phyloP scores from a whole-genome alignment of 1,140 invertebrate species.

The Pentalonia nigronervosa region DNA sequence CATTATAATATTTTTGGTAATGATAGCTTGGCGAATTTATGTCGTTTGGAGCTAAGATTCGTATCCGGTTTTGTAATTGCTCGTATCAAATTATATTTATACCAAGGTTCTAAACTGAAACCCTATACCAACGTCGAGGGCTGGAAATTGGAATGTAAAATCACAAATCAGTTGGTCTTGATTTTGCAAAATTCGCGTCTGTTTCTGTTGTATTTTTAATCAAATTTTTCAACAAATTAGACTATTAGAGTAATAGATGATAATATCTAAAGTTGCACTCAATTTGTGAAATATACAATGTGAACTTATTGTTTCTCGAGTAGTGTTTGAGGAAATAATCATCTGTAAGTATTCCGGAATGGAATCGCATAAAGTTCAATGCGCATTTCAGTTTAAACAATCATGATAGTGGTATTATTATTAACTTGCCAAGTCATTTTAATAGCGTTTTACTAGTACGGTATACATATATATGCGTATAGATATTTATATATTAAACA shows the following conservation, averaged over 20 bases:
- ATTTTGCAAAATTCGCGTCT: background rate
- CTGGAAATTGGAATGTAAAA: conserved; percentile 14
- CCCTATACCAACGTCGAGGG: background rate
- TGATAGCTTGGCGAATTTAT: background rate
- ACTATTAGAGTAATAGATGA: background rate
- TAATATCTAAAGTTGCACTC: background rate
- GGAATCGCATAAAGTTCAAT: background rate
- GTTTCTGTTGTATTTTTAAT: background rate
- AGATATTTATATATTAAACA: background rate
- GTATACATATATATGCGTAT: background rate
- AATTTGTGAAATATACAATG: background rate
- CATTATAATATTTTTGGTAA: background rate
- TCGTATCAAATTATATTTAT: background rate
- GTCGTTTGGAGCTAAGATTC: background rate
- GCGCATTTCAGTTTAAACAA: background rate
- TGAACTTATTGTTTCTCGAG: background rate
- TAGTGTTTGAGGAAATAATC: background rate
- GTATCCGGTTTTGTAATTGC: background rate
- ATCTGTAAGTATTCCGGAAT: background rate
- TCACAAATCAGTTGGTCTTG: conserved; percentile 41
- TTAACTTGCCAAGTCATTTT: conserved; percentile 35
- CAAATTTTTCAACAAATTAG: background rate
- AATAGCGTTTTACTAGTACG: background rate
- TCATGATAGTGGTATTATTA: background rate
- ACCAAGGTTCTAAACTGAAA: background rate